Percentiles rank a stretch among this genome's conserved stretches.
These are phyloP conservation scores for Dromius quadrimaculatus DNA, from an alignment of 2,888 invertebrate genomes.

Conservation along the genomic window DNA sequence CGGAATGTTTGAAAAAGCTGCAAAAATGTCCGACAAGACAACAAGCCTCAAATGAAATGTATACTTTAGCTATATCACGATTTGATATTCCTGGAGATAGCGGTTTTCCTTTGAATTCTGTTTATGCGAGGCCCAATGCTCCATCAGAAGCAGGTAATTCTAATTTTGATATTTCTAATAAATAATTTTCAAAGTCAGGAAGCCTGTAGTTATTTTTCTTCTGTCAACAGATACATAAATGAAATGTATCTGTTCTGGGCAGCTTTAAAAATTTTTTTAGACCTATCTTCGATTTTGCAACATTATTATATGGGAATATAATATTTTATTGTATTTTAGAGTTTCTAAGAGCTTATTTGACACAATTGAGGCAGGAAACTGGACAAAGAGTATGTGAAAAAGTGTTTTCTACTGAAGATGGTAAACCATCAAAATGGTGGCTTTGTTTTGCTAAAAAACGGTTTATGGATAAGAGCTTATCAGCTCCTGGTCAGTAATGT, in stretches of 20 bases:
- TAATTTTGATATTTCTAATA: no score
- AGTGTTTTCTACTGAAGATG: conserved; percentile 90
- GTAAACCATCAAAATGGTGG: conserved; percentile 99
- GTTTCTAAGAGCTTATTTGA: conserved; percentile 90
- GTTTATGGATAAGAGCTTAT: conserved; percentile 98
- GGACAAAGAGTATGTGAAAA: conserved; percentile 91
- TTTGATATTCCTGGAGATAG: conserved; percentile 97
- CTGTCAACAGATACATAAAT: conserved; percentile 1
- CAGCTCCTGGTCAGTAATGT: conserved; percentile 84
- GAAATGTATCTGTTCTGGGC: no score
- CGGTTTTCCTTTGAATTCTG: conserved; percentile 94
- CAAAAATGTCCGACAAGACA: conserved; percentile 91
- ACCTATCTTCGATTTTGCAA: neutral
- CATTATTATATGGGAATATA: no score
- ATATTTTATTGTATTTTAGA: conserved; percentile 71
- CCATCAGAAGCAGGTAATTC: conserved; percentile 86
- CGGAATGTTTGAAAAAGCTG: conserved; percentile 95
- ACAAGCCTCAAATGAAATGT: conserved; percentile 96
- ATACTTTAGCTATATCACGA: conserved; percentile 91
- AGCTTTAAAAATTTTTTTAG: no score
- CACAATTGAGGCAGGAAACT: conserved; percentile 95
- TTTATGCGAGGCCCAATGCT: conserved; percentile 88
- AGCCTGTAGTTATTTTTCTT: neutral
- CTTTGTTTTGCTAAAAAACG: conserved; percentile 98
- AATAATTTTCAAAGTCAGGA: neutral